These are phyloP conservation scores for Trachurus trachurus DNA, from an alignment of 2,797 vertebrate genomes.

Conservation along the genomic window DNA sequence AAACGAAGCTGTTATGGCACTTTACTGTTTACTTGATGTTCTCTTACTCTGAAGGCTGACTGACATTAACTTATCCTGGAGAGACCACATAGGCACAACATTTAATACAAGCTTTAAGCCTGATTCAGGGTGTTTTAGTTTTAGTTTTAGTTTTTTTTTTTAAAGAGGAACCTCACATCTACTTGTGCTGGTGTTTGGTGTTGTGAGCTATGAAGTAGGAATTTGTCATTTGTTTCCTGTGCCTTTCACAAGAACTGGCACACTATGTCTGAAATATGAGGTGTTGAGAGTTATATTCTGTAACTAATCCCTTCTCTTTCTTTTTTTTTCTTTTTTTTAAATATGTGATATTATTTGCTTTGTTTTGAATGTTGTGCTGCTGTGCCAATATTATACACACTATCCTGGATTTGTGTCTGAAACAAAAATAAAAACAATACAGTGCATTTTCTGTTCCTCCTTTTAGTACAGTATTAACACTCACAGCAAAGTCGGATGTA, in stretches of 20 bases:
- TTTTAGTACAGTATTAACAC: conserved; percentile 10
- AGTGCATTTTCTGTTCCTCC: not conserved
- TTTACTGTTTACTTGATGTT: conserved; percentile 59
- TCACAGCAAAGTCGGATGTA: conserved; percentile 21
- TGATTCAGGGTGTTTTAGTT: not conserved
- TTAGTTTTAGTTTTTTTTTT: not conserved
- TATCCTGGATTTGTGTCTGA: conserved; percentile 41
- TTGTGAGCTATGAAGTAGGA: conserved; percentile 14
- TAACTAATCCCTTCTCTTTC: not conserved
- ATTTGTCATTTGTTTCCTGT: conserved; percentile 48
- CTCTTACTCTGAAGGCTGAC: conserved; percentile 33
- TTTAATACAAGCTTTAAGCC: conserved; percentile 13
- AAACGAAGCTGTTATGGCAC: conserved; percentile 39
- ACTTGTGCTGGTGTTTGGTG: not conserved
- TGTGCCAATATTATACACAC: conserved; percentile 53
- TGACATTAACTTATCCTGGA: not conserved
- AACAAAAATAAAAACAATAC: conserved; percentile 72
- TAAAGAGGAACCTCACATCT: conserved; percentile 21
- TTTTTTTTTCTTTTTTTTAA: conserved; percentile 3
- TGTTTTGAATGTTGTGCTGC: conserved; percentile 52
- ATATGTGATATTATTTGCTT: conserved; percentile 10
- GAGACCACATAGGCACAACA: not conserved
- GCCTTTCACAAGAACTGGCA: conserved; percentile 37
- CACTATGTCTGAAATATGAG: conserved; percentile 8
- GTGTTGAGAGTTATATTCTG: conserved; percentile 35